phyloP scores from a whole-genome alignment of 2,113 vertebrate genomes.

The Tupaia tana region DNA sequence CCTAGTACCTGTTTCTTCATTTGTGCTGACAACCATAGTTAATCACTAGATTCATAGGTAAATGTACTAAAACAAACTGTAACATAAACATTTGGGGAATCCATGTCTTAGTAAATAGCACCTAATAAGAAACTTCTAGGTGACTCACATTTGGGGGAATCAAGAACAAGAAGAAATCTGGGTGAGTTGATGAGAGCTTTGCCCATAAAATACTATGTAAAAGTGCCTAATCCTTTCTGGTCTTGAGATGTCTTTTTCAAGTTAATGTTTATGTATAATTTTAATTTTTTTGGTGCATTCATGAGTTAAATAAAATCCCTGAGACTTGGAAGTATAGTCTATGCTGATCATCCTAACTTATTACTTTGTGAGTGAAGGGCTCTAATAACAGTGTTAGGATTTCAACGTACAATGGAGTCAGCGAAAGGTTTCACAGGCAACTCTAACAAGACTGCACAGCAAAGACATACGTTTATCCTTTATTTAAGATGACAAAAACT shows the following conservation, averaged over 20 bases:
- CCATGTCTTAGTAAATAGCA: background rate
- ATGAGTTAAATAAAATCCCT: slow-evolving; percentile 55
- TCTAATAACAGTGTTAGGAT: slow-evolving; percentile 78
- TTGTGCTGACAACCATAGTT: background rate
- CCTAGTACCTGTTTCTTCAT: background rate
- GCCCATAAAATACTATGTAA: background rate
- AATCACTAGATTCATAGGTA: background rate
- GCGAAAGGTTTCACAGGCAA: slow-evolving; percentile 83
- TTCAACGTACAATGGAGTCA: slow-evolving; percentile 50
- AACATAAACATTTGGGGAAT: background rate
- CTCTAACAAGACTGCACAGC: slow-evolving; percentile 57
- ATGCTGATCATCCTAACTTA: slow-evolving; percentile 50
- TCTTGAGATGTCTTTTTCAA: slow-evolving; percentile 64
- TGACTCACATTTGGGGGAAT: slow-evolving; percentile 12
- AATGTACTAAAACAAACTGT: background rate
- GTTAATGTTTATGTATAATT: slow-evolving; percentile 49
- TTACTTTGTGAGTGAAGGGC: slow-evolving; percentile 67
- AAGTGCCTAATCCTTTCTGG: background rate
- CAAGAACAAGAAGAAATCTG: background rate
- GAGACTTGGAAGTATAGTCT: slow-evolving; percentile 65
- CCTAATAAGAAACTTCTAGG: background rate
- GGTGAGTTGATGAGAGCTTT: background rate
- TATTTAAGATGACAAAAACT: slow-evolving; percentile 88
- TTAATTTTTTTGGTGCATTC: slow-evolving; percentile 49
- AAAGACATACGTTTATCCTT: slow-evolving; percentile 85